A percentile compares a stretch with the other conserved stretches of the same genome.
Evolutionary conservation across 2,888 invertebrate genomes (phyloP).

Genomic region (Xanthorhoe spadicearia): DNA sequence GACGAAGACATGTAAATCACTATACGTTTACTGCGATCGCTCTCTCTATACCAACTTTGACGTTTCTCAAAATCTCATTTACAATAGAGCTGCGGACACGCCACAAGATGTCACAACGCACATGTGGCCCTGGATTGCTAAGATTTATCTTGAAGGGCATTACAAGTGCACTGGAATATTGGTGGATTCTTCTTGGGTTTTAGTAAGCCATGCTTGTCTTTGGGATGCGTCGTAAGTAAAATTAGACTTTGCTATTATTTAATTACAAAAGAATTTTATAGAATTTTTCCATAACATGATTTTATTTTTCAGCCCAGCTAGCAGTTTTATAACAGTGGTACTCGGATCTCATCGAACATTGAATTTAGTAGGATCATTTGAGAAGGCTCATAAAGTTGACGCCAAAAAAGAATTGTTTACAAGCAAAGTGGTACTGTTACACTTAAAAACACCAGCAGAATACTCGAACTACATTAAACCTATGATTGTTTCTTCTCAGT

Average conservation of each 20-base stretch:
- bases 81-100: conserved; percentile 49
- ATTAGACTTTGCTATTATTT: background rate
- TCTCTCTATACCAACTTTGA: conserved; percentile 70
- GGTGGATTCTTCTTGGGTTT: conserved; percentile 87
- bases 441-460: conserved; percentile 84
- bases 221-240: conserved; percentile 54
- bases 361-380: conserved; percentile 86
- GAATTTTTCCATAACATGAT: conserved; percentile 13
- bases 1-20: conserved; percentile 79
- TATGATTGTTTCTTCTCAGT: conserved; percentile 82
- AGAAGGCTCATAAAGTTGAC: conserved; percentile 87
- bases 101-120: conserved; percentile 38
- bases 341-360: conserved; percentile 88
- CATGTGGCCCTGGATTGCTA: conserved; percentile 90
- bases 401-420: conserved; percentile 83
- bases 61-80: conserved; percentile 55
- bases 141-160: conserved; percentile 88
- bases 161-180: conserved; percentile 89
- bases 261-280: background rate
- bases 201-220: conserved; percentile 85
- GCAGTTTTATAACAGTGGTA: conserved; percentile 86
- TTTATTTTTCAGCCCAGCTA: conserved; percentile 72
- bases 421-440: conserved; percentile 86
- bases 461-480: conserved; percentile 88
- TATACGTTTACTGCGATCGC: conserved; percentile 83